Base-by-base conservation (phyloP, 2,888 invertebrate genomes). In the Rotaria socialis region DNA sequence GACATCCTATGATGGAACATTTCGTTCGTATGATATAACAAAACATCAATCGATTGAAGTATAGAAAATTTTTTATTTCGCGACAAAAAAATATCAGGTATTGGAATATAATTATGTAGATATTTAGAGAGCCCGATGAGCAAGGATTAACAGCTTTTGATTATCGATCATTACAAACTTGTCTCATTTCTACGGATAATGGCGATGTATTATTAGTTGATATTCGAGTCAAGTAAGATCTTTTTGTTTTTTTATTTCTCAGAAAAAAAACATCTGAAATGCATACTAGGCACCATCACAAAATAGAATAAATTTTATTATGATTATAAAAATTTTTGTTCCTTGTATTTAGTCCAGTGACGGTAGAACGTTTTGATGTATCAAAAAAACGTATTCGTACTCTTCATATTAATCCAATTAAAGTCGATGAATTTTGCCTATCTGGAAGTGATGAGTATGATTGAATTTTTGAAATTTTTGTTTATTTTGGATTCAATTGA, bases 321-420 rank as follows among this genome's bases (percentile, higher is more conserved):
- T n/a, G n/a, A n/a, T n/a, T n/a, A n/a, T n/a, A n/a, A n/a, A n/a
- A n/a, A n/a, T n/a, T n/a, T n/a, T n/a, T n/a, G n/a, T n/a, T n/a
- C n/a, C 24, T 80, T 47, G 2, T 11, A n/a, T 80, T 80, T 80
- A 80, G 80, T 47, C 80, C 80, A 24, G n/a, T 43, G 8, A 24
- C n/a, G 8, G 14, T 47, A 3, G 43, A 80, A 47, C 47, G 47
- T 47, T 80, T 47, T 80, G 80, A 80, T 47, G 43, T 80, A 47
- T 35, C 75, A 47, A 80, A 80, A 24, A 80, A 43, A 80, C 80
- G 80, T 43, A 47, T 80, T 24, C 80, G 80, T 22, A 47, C 80
- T 24, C 22, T 80, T 80, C 47, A 80, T 47, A 47, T 80, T 47
- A 80, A 80, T 80, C 80, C 80, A 11, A 47, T 22, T 0, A 22